Base-by-base conservation (phyloP, 2,888 invertebrate species). In the Dermolepida albohirtum region DNA sequence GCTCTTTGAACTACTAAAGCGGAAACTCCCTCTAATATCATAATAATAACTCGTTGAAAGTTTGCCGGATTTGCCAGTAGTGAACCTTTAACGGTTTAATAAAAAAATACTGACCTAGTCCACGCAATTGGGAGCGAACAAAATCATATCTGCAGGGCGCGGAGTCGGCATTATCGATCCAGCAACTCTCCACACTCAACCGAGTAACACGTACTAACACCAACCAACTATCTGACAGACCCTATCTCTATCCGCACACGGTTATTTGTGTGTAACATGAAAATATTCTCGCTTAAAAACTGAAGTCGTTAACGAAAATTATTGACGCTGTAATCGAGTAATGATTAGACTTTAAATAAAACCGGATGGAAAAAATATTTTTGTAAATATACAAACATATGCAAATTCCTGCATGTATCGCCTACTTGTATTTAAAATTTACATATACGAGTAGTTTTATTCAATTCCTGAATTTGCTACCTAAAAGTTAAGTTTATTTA, bases 61-160 rank as follows among this genome's bases (percentile, higher is more conserved):
- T 34, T 34, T 34, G 34, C 34, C 10, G 34, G 34, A 10, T 34
- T 34, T 34, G 34, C 34, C 6, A 34, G 34, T 34, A 34, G 34
- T 5, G 34, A 34, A 39, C 8, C 40, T 11, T 41, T 40, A 16
- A 6, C 39, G 14, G 40, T 29, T 40, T 49, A 41, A n/a, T 11
- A 54, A 40, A 57, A 64, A 71, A 70, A 64, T 54, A 69, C 67
- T 72, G 73, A 72, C 72, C 72, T 72, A 71, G 64, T 68, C 68
- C 62, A 68, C 68, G 67, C 64, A 71, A 67, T 64, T 66, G 62
- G 69, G 67, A 68, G 44, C 59, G 43, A 59, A 68, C 67, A 62
- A 68, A 71, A 72, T 70, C 67, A 71, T 74, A 69, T 72, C 72
- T 68, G 67, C 66, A 72, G 71, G 67, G 70, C 70, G 67, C 65